These are phyloP conservation scores for Stomorhina lunata DNA, from an alignment of 2,888 invertebrate genomes.

Conservation along the genomic window DNA sequence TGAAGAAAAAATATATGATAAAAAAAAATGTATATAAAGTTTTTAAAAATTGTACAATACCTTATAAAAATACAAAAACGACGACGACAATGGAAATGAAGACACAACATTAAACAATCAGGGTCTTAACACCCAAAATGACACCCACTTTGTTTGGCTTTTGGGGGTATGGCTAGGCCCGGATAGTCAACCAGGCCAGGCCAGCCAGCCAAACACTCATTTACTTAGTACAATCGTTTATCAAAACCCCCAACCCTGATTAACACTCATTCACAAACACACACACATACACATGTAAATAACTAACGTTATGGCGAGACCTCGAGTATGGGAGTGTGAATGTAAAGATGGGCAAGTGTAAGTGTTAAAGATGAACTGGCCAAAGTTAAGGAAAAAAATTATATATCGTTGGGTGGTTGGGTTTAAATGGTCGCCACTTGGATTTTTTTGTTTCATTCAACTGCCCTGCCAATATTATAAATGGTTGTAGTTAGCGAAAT, in stretches of 20 bases:
- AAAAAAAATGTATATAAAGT: conserved; percentile 49
- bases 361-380: conserved; percentile 58
- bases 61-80: conserved; percentile 67
- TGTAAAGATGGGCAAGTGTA: conserved; percentile 21
- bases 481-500: conserved; percentile 14
- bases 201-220: conserved; percentile 23
- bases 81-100: conserved; percentile 68
- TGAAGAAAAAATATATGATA: conserved; percentile 28
- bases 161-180: neutral
- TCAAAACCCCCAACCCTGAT: conserved; percentile 19
- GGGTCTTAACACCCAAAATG: conserved; percentile 38
- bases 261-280: neutral
- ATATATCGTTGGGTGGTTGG: conserved; percentile 39
- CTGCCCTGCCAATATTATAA: conserved; percentile 54
- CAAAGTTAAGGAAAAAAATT: conserved; percentile 8
- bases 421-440: conserved; percentile 43
- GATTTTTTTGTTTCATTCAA: conserved; percentile 26
- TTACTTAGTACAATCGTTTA: conserved; percentile 29
- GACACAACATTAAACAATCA: conserved; percentile 49
- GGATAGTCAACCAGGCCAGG: neutral
- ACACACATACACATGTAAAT: neutral
- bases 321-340: neutral
- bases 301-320: conserved; percentile 7
- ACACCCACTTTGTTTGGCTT: conserved; percentile 25
- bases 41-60: conserved; percentile 56